Base-by-base conservation (phyloP, 2,797 vertebrate species). In the Tadarida brasiliensis region DNA sequence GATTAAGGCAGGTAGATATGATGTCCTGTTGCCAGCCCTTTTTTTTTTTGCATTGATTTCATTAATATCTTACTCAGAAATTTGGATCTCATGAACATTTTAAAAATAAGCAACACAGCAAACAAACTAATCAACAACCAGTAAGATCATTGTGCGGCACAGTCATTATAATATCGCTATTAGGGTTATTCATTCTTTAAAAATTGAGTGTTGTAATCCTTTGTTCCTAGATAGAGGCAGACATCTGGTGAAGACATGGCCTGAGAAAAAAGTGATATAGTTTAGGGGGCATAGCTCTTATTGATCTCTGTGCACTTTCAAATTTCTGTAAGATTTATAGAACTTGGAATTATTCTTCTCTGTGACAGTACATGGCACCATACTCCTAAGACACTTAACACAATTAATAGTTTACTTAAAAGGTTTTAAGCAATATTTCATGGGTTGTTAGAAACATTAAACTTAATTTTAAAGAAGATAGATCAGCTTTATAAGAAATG, bases 341-440 rank as follows among this genome's bases (percentile, higher is more conserved):
- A 94, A 84, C n/a, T 90, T 94, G 12, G 0, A 65, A 56, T 61
- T 68, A 76, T 76, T 92, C 30, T 84, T 94, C 63, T 92, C n/a
- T 83, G n/a, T 81, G 30, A 73, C 19, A 59, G 11, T 85, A 80
- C 59, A 33, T 12, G n/a, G 4, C 26, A 44, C 22, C 67, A 11
- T 3, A 30, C 17, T 89, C 57, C 47, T 84, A 90, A 71, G 84
- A 59, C 49, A 33, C 24, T 83, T 76, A 68, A 80, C 70, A 47
- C 20, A 87, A 70, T 84, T 91, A 90, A 77, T 22, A 3, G 30
- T 85, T 87, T 90, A 30, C 35, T 85, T 92, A 85, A 95, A 94
- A 88, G 8, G 2, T 56, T 73, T 94, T 70, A 95, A 77, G 26
- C 20, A 77, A 16, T 77, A 83, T 59, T 77, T 95, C 35, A n/a